Base-by-base conservation (phyloP, 2,113 vertebrate species). In the Silurus glanis region DNA sequence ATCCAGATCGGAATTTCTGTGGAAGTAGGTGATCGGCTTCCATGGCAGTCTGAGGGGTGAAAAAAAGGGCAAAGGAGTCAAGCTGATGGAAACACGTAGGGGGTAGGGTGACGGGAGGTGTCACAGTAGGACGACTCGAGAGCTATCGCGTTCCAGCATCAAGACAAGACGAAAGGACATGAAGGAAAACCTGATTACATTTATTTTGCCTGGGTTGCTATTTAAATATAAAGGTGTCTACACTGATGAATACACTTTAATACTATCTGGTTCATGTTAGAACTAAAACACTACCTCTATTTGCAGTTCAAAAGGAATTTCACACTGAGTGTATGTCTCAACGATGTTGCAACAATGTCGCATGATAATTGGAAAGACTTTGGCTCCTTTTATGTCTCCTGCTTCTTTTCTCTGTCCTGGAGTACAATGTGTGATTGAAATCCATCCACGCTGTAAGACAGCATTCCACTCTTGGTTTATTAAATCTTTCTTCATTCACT, bases 41-140 rank as follows among this genome's bases (percentile, higher is more conserved):
- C 66, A 86, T 92, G 90, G 91, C 93, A 91, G 96, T 97, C 97
- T 96, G 95, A 96, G 96, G 97, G 96, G 96, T 95, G 97, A 98
- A 96, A 94, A 94, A 47, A 61, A 93, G 95, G 92, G 93, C 93
- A 93, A 92, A 96, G 94, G 95, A 91, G 92, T 97, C 96, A 98
- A 98, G 97, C 96, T 91, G 87, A 98, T 96, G 96, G 94, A 93
- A 94, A 96, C 94, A 95, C 71, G 90, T 16, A 13, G 16, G 90
- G 93, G 95, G 90, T 37, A 49, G 92, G 95, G 90, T 56, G 56
- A 47, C 19, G 37, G 7, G 56, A 80, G 56, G 78, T 59, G 47
- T 90, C 89, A 95, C 92, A 94, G 88, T 89, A 93, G 93, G 93
- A 93, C 88, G 87, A 93, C 90, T 88, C 87, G 76, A 90, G 89